These are phyloP conservation scores for Lasioglossum malachurum DNA, from an alignment of 2,888 invertebrate species.

Conservation along the genomic window DNA sequence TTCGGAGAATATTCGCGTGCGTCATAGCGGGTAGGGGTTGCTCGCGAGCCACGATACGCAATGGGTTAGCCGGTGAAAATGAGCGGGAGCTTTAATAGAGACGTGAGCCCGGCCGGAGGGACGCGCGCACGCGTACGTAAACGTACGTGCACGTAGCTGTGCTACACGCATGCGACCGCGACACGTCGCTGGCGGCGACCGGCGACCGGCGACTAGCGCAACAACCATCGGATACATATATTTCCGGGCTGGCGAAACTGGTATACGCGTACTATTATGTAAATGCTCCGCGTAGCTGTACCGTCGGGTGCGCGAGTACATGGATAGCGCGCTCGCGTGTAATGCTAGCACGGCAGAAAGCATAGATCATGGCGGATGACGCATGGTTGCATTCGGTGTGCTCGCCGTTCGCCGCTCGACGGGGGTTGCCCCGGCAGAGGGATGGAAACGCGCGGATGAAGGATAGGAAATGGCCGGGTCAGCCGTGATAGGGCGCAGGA, in stretches of 20 bases:
- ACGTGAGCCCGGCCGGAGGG: slow-evolving; percentile 40
- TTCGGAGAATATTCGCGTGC: slow-evolving; percentile 36
- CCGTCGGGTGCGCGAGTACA: slow-evolving; percentile 1
- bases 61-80: slow-evolving; percentile 60
- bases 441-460: slow-evolving; percentile 84
- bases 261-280: slow-evolving; percentile 49
- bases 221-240: slow-evolving; percentile 34
- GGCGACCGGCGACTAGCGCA: neutral
- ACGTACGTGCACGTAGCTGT: neutral
- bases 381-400: slow-evolving; percentile 82
- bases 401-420: slow-evolving; percentile 69
- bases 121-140: slow-evolving; percentile 27
- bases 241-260: slow-evolving; percentile 26
- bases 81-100: slow-evolving; percentile 76
- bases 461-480: slow-evolving; percentile 83
- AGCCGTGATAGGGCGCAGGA: slow-evolving; percentile 75
- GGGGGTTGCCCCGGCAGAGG: slow-evolving; percentile 64
- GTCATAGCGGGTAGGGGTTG: neutral
- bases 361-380: slow-evolving; percentile 85
- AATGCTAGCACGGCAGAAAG: slow-evolving; percentile 83
- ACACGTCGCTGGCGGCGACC: neutral
- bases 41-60: slow-evolving; percentile 43
- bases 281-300: slow-evolving; percentile 20
- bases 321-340: slow-evolving; percentile 45
- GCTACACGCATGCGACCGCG: neutral